Evolutionary conservation across 2,113 vertebrate species (phyloP).

Genomic region (Budorcas taxicolor): DNA sequence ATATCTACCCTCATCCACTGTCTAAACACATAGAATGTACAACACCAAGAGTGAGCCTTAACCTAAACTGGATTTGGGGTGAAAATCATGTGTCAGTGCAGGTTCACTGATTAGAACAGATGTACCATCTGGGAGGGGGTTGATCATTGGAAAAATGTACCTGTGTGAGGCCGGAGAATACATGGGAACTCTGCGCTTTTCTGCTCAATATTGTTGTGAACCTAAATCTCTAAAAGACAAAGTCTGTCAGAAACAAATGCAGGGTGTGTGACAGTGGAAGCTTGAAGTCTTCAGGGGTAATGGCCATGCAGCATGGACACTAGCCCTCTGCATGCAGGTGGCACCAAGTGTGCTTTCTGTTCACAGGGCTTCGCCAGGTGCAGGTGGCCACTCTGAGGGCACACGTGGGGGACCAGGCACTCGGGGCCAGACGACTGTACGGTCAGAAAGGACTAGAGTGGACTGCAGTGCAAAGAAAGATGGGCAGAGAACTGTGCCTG

Average conservation of each 20-base stretch:
- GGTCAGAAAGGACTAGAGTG: background rate
- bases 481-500: background rate
- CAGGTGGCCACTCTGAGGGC: background rate
- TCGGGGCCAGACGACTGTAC: background rate
- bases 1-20: too few species aligned
- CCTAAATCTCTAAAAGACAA: background rate
- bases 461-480: background rate
- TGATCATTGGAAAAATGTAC: background rate
- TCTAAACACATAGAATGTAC: background rate
- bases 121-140: fast-evolving
- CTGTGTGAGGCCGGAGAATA: background rate
- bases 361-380: too few species aligned
- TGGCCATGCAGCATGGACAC: background rate
- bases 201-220: background rate
- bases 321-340: background rate
- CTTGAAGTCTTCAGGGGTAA: background rate
- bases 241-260: background rate
- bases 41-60: background rate
- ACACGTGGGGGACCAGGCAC: fast-evolving
- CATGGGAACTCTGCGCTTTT: background rate
- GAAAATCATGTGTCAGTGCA: fast-evolving
- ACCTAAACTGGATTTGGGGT: background rate
- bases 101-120: background rate
- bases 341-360: background rate
- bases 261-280: background rate